These are phyloP conservation scores for Fragum sueziense DNA, from an alignment of 2,888 invertebrate genomes.

Conservation along the genomic window DNA sequence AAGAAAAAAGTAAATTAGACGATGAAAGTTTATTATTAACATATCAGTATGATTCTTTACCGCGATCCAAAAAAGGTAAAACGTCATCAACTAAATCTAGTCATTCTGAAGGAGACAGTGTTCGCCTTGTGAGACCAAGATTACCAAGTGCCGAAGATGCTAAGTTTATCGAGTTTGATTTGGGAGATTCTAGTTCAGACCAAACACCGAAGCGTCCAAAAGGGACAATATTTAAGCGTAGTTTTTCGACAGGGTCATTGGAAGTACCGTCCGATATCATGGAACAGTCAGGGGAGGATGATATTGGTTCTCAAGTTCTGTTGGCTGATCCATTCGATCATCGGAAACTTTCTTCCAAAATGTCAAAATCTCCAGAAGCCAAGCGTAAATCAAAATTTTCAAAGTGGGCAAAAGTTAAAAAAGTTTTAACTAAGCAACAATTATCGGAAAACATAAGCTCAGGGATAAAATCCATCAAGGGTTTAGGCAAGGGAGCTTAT, in stretches of 20 bases:
- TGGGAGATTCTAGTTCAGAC: slow-evolving; percentile 70
- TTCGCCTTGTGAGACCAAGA: slow-evolving; percentile 60
- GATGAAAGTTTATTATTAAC: slow-evolving; percentile 45
- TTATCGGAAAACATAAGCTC: slow-evolving; percentile 72
- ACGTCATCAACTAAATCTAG: slow-evolving; percentile 46
- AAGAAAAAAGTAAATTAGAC: slow-evolving; percentile 48
- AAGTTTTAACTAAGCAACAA: slow-evolving; percentile 87
- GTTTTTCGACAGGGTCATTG: slow-evolving; percentile 77
- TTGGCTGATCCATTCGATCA: slow-evolving; percentile 55
- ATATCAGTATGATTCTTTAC: slow-evolving; percentile 21
- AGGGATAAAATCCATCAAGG: slow-evolving; percentile 69
- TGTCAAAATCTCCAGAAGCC: slow-evolving; percentile 66
- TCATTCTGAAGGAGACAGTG: slow-evolving; percentile 43
- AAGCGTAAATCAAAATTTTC: slow-evolving; percentile 85
- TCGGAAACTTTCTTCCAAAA: slow-evolving; percentile 61
- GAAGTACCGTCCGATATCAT: slow-evolving; percentile 74
- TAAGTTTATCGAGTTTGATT: slow-evolving; percentile 63
- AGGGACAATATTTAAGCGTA: slow-evolving; percentile 69
- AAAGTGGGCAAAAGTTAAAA: slow-evolving; percentile 95
- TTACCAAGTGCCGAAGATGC: slow-evolving; percentile 74
- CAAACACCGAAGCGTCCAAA: slow-evolving; percentile 68
- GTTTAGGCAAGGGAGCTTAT: slow-evolving; percentile 66
- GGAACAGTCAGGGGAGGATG: slow-evolving; percentile 70
- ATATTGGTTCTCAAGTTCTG: slow-evolving; percentile 47
- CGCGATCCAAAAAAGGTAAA: slow-evolving; percentile 50